Percentiles rank a stretch among this genome's conserved stretches.
These are phyloP conservation scores for Dinoponera quadriceps DNA, from an alignment of 1,140 invertebrate genomes.

Conservation along the genomic window DNA sequence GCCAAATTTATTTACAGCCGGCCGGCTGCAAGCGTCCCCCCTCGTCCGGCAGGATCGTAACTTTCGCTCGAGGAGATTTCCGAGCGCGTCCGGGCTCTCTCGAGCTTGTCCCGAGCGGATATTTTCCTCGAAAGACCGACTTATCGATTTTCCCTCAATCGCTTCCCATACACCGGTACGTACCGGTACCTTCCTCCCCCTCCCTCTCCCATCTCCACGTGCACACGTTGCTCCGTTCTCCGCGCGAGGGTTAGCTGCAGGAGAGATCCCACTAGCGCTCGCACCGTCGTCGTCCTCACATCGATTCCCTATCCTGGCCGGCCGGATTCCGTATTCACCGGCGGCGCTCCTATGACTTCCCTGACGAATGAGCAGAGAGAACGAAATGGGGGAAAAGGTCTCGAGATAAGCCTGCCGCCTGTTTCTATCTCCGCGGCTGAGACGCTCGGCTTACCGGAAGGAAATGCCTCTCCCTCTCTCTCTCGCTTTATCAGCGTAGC, in stretches of 20 bases:
- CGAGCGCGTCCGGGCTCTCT: neutral
- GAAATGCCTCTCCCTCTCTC: conserved; percentile 50
- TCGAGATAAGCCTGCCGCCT: conserved; percentile 58
- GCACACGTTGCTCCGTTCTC: conserved; percentile 36
- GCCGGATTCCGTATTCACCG: conserved; percentile 62
- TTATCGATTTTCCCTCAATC: conserved; percentile 60
- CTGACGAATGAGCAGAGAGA: conserved; percentile 50
- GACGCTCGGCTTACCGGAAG: conserved; percentile 33
- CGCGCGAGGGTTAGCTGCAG: conserved; percentile 28
- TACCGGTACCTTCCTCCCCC: too few relatives aligned
- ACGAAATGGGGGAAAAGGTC: conserved; percentile 59
- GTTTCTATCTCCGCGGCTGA: conserved; percentile 42
- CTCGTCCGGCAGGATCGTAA: neutral
- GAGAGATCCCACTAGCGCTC: conserved; percentile 51
- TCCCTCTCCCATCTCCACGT: too few relatives aligned
- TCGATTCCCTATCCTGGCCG: conserved; percentile 51
- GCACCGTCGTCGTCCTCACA: conserved; percentile 29
- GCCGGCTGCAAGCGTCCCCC: neutral
- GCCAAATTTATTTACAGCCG: conserved; percentile 39
- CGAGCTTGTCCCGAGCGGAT: conserved; percentile 28
- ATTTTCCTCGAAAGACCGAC: conserved; percentile 43
- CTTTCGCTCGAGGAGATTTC: conserved; percentile 32
- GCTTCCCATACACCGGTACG: conserved; percentile 16
- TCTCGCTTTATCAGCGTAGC: conserved; percentile 38
- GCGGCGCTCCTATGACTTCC: conserved; percentile 37